Conservation (phyloP, 2,797 vertebrate genomes). For the Peromyscus eremicus region DNA sequence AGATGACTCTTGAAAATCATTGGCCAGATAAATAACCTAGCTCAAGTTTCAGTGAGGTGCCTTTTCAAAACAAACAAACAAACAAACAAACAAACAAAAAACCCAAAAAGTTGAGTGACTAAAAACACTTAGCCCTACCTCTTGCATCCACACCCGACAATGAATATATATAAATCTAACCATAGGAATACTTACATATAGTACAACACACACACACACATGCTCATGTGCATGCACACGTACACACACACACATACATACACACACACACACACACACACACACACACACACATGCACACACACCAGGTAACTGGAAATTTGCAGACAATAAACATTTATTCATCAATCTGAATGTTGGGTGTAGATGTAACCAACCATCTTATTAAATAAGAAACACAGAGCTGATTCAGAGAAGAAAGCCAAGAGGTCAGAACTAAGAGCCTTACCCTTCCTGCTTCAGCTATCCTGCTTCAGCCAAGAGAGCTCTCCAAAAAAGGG, state of each 20-base stretch:
- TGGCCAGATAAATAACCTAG: neutral
- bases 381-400: too few species aligned
- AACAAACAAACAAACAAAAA: neutral
- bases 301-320: neutral
- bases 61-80: neutral
- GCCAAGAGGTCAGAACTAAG: too few species aligned
- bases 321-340: neutral
- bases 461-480: too few species aligned
- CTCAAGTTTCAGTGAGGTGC: neutral
- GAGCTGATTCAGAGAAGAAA: too few species aligned
- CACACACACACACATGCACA: neutral
- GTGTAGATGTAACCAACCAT: too few species aligned
- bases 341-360: neutral
- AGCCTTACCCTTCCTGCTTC: too few species aligned
- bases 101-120: neutral
- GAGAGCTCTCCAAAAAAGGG: too few species aligned
- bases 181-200: neutral
- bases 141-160: neutral
- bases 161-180: neutral
- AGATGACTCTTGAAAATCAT: neutral
- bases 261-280: neutral
- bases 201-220: neutral
- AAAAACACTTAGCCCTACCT: neutral
- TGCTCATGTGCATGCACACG: neutral
- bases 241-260: neutral